These are phyloP conservation scores for Nomada ruficornis DNA, from an alignment of 2,888 invertebrate genomes.

Conservation along the genomic window DNA sequence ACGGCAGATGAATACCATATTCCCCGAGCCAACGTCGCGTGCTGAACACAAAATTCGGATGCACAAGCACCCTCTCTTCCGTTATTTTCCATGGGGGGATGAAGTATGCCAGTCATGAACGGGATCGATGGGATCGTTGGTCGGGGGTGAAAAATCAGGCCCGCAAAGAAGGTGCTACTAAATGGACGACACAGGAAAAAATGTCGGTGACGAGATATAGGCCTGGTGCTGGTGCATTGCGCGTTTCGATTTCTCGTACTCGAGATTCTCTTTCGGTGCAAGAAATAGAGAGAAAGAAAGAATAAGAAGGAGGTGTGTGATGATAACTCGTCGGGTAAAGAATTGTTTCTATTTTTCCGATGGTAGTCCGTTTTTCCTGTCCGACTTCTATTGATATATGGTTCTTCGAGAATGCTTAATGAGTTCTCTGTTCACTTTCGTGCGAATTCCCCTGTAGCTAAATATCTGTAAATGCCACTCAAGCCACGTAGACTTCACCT, in stretches of 20 bases:
- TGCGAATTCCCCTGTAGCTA: conserved; percentile 49
- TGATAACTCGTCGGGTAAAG: conserved; percentile 26
- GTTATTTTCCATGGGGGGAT: conserved; percentile 19
- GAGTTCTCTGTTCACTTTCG: conserved; percentile 42
- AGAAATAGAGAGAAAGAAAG: conserved; percentile 60
- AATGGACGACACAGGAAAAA: conserved; percentile 32
- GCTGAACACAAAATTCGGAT: no score
- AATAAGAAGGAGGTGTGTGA: conserved; percentile 42
- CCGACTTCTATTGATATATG: conserved; percentile 28
- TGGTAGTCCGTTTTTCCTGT: conserved; percentile 38
- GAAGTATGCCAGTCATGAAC: conserved; percentile 62
- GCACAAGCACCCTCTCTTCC: not conserved
- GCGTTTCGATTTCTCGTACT: conserved; percentile 29
- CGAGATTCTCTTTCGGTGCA: conserved; percentile 47
- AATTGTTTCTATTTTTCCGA: not conserved
- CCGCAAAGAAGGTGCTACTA: conserved; percentile 33
- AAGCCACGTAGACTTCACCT: conserved; percentile 74
- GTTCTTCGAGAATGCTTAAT: conserved; percentile 16
- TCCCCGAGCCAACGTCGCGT: not conserved
- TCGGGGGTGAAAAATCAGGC: not conserved
- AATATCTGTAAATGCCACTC: conserved; percentile 64
- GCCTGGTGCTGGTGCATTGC: conserved; percentile 63
- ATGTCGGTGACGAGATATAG: conserved; percentile 45
- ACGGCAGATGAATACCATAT: no score
- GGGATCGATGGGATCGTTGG: conserved; percentile 6